A percentile compares a stretch with the other conserved stretches of the same genome.
Evolutionary conservation across 2,888 invertebrate genomes (phyloP).

Genomic region (Andrena hattorfiana): DNA sequence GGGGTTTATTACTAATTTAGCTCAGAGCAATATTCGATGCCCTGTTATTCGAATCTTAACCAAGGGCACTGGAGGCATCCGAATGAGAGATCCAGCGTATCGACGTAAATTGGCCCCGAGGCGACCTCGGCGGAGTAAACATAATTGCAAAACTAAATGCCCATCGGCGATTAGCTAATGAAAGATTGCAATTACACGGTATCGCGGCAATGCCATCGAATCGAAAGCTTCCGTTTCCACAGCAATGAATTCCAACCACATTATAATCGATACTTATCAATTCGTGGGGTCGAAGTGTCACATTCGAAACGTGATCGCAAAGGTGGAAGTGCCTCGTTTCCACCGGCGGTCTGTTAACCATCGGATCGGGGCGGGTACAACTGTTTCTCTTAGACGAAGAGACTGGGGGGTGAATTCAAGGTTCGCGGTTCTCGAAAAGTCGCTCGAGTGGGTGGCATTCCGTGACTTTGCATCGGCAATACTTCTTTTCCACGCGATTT

Average conservation of each 20-base stretch:
- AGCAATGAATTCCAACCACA: slow-evolving; percentile 2
- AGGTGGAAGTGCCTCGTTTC: no score
- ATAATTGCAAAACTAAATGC: neutral
- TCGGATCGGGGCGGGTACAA: no score
- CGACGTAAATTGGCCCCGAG: neutral
- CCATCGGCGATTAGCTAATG: neutral
- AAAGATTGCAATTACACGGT: slow-evolving; percentile 14
- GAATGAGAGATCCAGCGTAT: neutral
- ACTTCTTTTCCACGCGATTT: slow-evolving; percentile 3
- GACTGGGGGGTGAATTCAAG: no score
- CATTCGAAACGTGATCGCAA: neutral
- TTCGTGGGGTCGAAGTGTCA: neutral
- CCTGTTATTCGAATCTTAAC: neutral
- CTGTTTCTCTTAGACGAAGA: no score
- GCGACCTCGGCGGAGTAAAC: neutral
- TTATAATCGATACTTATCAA: slow-evolving; percentile 12
- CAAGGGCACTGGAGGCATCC: neutral
- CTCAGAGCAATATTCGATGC: neutral
- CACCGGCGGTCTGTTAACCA: no score
- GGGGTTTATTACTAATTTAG: neutral
- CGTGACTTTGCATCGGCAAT: no score
- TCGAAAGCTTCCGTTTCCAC: neutral
- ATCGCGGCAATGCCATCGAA: neutral
- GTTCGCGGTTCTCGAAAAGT: no score
- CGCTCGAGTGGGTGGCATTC: no score